Percentiles rank a stretch among this genome's conserved stretches.
Evolutionary conservation across 2,113 vertebrate genomes (phyloP).

Genomic region (Nycticebus coucang): DNA sequence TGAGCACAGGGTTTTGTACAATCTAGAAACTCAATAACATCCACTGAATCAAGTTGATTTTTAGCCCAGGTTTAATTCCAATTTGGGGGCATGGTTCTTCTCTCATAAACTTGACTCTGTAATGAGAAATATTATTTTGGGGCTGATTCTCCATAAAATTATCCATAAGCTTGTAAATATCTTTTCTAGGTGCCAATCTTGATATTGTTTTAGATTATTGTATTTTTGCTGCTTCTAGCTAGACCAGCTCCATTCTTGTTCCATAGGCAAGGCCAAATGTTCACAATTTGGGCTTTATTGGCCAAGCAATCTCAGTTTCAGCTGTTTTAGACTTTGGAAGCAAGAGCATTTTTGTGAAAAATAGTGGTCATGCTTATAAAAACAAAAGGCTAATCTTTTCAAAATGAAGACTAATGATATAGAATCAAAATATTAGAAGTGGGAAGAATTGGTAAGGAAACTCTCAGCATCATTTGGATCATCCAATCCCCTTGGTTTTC

Average conservation of each 20-base stretch:
- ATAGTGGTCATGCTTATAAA: neutral
- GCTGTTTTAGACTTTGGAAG: neutral
- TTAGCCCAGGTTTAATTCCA: neutral
- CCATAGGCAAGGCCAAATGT: neutral
- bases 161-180: neutral
- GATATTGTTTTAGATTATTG: neutral
- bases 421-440: neutral
- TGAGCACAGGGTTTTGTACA: neutral
- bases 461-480: neutral
- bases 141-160: neutral
- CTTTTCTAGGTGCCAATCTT: neutral
- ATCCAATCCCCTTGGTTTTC: neutral
- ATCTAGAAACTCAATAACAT: neutral
- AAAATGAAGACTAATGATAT: neutral
- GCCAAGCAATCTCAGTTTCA: neutral
- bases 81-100: neutral
- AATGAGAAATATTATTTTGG: neutral
- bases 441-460: constrained; percentile 1
- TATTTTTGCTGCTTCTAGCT: neutral
- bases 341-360: neutral
- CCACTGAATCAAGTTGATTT: neutral
- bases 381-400: neutral
- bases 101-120: neutral
- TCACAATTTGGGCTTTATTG: neutral
- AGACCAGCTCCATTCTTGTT: neutral